Percentiles rank a stretch among this genome's conserved stretches.
Evolutionary conservation across 2,113 vertebrate genomes (phyloP).

Genomic region (Coptodon rendalli): DNA sequence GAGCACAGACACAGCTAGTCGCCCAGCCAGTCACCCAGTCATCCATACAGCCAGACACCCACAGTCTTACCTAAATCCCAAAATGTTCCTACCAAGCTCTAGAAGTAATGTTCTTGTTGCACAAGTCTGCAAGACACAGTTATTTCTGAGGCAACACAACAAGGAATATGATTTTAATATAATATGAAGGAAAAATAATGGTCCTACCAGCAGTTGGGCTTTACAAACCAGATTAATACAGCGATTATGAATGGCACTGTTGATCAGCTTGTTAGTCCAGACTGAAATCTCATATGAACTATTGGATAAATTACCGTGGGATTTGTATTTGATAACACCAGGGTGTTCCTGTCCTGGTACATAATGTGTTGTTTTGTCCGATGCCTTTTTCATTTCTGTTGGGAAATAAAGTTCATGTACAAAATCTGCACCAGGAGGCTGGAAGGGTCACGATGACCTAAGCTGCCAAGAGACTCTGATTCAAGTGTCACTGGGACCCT

Average conservation of each 20-base stretch:
- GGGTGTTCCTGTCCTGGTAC: no score
- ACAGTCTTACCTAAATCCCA: neutral
- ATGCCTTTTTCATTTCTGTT: neutral
- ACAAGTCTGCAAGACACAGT: neutral
- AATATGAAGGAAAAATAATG: neutral
- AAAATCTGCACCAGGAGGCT: neutral
- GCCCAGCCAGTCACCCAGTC: neutral
- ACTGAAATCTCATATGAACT: neutral
- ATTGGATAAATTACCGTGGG: neutral
- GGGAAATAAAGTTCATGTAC: neutral
- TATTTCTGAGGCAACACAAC: neutral
- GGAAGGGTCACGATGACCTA: neutral
- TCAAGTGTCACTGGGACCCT: neutral
- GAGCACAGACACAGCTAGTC: neutral
- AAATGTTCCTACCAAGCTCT: neutral
- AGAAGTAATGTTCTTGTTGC: neutral
- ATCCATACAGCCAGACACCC: neutral
- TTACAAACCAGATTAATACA: neutral
- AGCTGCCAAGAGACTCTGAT: neutral
- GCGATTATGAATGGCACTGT: neutral
- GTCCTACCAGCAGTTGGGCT: accelerated
- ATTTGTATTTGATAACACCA: neutral
- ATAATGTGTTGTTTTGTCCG: neutral
- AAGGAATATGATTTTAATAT: neutral
- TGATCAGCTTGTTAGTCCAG: neutral